Percentiles rank a stretch among this genome's conserved stretches.
phyloP scores from a whole-genome alignment of 2,113 vertebrate genomes.

The Oenanthe melanoleuca region DNA sequence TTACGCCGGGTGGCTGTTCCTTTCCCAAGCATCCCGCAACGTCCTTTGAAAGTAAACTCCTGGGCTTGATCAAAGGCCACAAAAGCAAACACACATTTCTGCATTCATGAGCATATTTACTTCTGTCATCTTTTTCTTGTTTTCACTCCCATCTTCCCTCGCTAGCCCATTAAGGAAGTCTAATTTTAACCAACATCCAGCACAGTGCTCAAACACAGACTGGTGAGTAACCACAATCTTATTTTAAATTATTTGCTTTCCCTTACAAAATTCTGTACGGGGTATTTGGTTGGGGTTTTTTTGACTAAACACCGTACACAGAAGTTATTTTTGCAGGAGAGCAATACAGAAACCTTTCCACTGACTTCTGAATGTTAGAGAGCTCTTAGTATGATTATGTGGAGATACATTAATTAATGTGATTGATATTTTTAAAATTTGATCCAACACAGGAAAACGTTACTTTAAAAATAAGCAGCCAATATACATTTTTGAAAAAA shows the following conservation, averaged over 20 bases:
- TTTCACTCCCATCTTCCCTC: neutral
- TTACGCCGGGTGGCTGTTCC: neutral
- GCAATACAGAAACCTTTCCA: neutral
- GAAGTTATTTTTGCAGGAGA: neutral
- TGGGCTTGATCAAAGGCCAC: slow-evolving; percentile 29
- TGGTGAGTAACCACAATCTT: neutral
- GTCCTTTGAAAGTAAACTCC: neutral
- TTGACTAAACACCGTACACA: neutral
- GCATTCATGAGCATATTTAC: neutral
- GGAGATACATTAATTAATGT: neutral
- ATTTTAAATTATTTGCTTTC: neutral
- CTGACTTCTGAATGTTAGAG: neutral
- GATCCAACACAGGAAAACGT: neutral
- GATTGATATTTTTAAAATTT: neutral
- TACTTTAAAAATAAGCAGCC: neutral
- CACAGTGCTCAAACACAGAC: neutral
- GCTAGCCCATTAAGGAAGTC: neutral
- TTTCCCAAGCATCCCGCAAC: neutral
- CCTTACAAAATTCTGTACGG: neutral
- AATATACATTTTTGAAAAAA: neutral
- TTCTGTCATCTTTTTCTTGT: neutral
- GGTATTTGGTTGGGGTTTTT: neutral
- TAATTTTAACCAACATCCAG: neutral
- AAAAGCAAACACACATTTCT: neutral
- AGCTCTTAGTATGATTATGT: neutral